A percentile compares a stretch with the other conserved stretches of the same genome.
phyloP scores from a whole-genome alignment of 2,888 invertebrate genomes.

The Blera fallax region DNA sequence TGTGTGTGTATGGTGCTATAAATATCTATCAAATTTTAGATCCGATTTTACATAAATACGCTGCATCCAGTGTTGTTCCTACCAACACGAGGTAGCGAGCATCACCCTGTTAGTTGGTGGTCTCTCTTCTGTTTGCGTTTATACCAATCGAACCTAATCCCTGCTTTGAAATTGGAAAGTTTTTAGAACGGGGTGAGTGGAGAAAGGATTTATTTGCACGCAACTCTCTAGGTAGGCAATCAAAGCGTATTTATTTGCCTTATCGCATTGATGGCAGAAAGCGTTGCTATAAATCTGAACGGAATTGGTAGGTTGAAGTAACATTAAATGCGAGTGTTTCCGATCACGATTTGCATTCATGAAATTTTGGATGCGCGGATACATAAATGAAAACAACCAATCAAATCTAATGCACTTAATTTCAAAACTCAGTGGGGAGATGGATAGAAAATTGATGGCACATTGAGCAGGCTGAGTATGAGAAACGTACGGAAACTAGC shows the following conservation, averaged over 20 bases:
- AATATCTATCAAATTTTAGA: conserved; percentile 64
- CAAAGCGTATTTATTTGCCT: conserved; percentile 56
- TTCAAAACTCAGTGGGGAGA: neutral
- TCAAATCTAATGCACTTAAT: neutral
- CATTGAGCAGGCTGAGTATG: no score
- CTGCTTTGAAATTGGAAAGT: conserved; percentile 41
- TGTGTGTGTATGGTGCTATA: conserved; percentile 24
- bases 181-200: neutral
- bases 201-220: conserved; percentile 48
- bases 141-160: conserved; percentile 55
- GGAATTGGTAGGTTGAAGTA: conserved; percentile 27
- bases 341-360: conserved; percentile 8
- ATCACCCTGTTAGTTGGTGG: neutral
- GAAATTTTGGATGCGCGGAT: neutral
- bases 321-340: conserved; percentile 35
- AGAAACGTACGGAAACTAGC: no score
- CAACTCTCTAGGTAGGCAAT: conserved; percentile 42
- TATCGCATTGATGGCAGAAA: conserved; percentile 46
- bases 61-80: neutral
- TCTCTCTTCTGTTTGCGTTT: conserved; percentile 25
- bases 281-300: conserved; percentile 34
- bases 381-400: neutral
- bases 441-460: neutral
- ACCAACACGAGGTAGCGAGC: neutral
- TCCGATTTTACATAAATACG: conserved; percentile 51